phyloP scores from a whole-genome alignment of 2,888 invertebrate genomes.

The Thereva unica region DNA sequence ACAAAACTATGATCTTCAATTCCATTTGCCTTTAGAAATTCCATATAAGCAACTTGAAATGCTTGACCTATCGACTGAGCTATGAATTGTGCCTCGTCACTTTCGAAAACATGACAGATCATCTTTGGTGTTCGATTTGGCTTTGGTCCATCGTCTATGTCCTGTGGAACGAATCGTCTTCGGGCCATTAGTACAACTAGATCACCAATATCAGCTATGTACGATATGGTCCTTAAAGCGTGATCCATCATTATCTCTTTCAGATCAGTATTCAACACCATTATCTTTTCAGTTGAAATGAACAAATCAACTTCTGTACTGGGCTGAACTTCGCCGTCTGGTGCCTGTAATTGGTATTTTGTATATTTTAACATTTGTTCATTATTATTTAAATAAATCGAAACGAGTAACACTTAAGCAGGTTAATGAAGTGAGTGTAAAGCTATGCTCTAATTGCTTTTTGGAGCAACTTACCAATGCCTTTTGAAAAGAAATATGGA shows the following conservation, averaged over 20 bases:
- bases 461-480: slow-evolving; percentile 21
- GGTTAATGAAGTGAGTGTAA: too few species aligned
- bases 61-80: slow-evolving; percentile 99
- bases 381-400: neutral
- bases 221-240: slow-evolving; percentile 95
- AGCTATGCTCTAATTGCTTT: slow-evolving; percentile 28
- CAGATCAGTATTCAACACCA: slow-evolving; percentile 98
- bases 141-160: slow-evolving; percentile 68
- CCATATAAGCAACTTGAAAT: slow-evolving; percentile 99
- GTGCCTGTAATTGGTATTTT: slow-evolving; percentile 69
- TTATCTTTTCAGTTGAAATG: slow-evolving; percentile 99
- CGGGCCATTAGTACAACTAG: slow-evolving; percentile 98
- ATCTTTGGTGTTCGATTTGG: slow-evolving; percentile 93
- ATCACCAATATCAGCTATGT: slow-evolving; percentile 99
- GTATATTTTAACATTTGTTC: slow-evolving; percentile 1
- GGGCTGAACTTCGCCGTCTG: slow-evolving; percentile 97
- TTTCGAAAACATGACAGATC: slow-evolving; percentile 99
- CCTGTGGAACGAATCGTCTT: slow-evolving; percentile 87
- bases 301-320: slow-evolving; percentile 99
- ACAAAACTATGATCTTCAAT: slow-evolving; percentile 99
- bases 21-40: slow-evolving; percentile 98
- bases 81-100: slow-evolving; percentile 99
- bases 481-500: neutral
- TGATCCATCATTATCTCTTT: slow-evolving; percentile 99
- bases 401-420: too few species aligned